Evolutionary conservation across 2,113 vertebrate genomes (phyloP).

Genomic region (Fulica atra): DNA sequence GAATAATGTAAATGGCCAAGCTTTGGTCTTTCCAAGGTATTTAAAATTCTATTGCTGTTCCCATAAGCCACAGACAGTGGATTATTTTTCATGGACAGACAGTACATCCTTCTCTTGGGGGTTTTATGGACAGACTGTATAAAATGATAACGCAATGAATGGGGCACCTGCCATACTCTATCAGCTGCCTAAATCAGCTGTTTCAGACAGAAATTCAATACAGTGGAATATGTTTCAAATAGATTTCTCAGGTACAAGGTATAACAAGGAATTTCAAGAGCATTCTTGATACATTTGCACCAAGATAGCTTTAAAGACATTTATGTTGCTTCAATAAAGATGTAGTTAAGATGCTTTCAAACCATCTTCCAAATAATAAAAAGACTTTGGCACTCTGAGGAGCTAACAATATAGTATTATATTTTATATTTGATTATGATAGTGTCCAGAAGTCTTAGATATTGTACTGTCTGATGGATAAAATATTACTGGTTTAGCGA

Average conservation of each 20-base stretch:
- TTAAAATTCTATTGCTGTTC: conserved; percentile 77
- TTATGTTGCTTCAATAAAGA: conserved; percentile 49
- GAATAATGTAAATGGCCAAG: not conserved
- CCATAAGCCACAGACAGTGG: conserved; percentile 63
- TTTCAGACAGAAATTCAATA: conserved; percentile 74
- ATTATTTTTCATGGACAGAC: conserved; percentile 74
- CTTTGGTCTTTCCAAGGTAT: conserved; percentile 51
- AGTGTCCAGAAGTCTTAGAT: not conserved
- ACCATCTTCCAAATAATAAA: not conserved
- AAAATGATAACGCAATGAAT: conserved; percentile 75
- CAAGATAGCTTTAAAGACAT: conserved; percentile 1
- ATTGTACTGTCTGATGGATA: not conserved
- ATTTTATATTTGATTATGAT: not conserved
- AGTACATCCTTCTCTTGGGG: conserved; percentile 70
- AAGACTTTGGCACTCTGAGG: not conserved
- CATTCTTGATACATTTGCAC: conserved; percentile 32
- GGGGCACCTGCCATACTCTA: conserved; percentile 59
- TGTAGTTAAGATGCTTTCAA: conserved; percentile 7
- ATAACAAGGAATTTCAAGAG: conserved; percentile 40
- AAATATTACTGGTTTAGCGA: not conserved
- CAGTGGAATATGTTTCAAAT: conserved; percentile 47
- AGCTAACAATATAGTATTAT: not conserved
- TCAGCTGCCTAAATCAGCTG: conserved; percentile 72
- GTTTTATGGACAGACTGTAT: conserved; percentile 73
- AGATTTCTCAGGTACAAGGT: conserved; percentile 49